Base-by-base conservation (phyloP, 2,888 invertebrate genomes). In the Acheta domesticus region DNA sequence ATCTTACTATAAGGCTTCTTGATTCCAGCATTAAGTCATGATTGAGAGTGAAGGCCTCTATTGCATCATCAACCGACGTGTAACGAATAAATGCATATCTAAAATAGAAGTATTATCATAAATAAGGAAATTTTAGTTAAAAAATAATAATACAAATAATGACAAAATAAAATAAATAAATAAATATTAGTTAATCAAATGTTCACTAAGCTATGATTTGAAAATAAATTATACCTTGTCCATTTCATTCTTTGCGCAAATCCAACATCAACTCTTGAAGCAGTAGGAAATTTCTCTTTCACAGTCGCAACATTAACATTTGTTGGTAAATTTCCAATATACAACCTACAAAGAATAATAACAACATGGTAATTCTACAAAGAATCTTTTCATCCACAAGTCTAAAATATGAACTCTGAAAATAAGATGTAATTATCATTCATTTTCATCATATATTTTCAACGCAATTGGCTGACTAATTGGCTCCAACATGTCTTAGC, bases 191-290 rank as follows among this genome's bases (percentile, higher is more conserved):
- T 36, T 36, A 36, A 5, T 36, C 5, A 36, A 36, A 8, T 36
- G 8, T 36, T 36, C 36, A 36, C 5, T 36, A 36, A 36, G 36
- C 36, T 11, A 49, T 49, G 11, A 48, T 50, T 20, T 73, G 78
- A 50, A 79, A 74, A 82, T 16, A 73, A 49, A 5, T 36, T 79
- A 82, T 84, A 89, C 84, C 92, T 88, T 2, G 92, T 92, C 82
- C 90, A 91, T 83, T 91, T 90, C 89, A 92, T 91, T 85, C 91
- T 91, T 84, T 91, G 91, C 1, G 92, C 91, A 83, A 89, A 91
- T 12, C 92, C 92, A 81, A 92, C 90, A 84, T 92, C 92, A 76
- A 92, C 90, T 77, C 92, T 87, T 76, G 88, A 87, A 4, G 90
- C 90, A 76, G 89, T 89, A 0, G 91, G 90, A 85, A 91, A 92